A percentile compares a stretch with the other conserved stretches of the same genome.
Conservation (phyloP, 2,113 vertebrate species). For the Saccopteryx leptura region DNA sequence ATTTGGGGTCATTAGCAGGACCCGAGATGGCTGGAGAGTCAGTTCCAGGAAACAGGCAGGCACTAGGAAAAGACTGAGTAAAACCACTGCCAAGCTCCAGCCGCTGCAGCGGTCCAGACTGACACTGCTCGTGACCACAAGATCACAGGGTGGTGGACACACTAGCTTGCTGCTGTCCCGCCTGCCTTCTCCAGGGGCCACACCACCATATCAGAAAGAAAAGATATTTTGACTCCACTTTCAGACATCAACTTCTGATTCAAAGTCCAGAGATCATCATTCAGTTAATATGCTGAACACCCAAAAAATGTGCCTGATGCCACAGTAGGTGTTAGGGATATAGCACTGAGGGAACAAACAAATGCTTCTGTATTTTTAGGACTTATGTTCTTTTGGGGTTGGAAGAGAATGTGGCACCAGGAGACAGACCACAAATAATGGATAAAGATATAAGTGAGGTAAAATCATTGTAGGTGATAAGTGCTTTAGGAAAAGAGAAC, state of each 20-base stretch:
- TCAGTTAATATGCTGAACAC: not conserved
- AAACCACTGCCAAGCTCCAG: not conserved
- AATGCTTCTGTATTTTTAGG: not conserved
- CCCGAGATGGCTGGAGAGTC: not conserved
- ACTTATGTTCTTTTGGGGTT: not conserved
- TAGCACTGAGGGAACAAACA: not conserved
- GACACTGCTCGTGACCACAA: not conserved
- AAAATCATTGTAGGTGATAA: slow-evolving; percentile 28
- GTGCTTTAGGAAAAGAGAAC: not conserved
- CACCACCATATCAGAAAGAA: not conserved
- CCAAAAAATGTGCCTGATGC: not conserved
- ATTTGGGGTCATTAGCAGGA: not conserved
- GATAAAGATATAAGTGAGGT: not conserved
- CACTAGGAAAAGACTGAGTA: not conserved
- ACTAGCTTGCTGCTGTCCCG: not conserved
- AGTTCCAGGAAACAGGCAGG: not conserved
- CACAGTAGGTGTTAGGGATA: not conserved
- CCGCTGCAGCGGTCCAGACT: not conserved
- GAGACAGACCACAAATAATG: not conserved
- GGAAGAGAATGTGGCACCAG: not conserved
- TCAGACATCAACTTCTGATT: slow-evolving; percentile 34
- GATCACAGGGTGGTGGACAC: not conserved
- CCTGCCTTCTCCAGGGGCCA: not conserved
- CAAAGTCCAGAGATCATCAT: not conserved
- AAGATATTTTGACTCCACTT: not conserved